These are phyloP conservation scores for Gopherus evgoodei DNA, from an alignment of 2,113 vertebrate species.

Conservation along the genomic window DNA sequence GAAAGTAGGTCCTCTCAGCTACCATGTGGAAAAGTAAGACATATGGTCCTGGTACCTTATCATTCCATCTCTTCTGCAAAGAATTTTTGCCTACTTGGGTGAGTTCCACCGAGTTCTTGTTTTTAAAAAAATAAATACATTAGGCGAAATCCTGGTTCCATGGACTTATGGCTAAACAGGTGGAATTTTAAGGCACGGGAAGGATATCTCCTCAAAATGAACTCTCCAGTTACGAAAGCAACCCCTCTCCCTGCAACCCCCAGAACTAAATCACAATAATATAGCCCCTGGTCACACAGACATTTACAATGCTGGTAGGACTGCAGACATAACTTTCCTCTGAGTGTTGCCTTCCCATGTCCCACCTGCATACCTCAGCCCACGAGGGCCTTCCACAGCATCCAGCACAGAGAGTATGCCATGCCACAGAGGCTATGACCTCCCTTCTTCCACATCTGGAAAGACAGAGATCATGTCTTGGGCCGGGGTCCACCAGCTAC, in stretches of 20 bases:
- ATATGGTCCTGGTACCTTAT: background rate
- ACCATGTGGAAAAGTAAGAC: background rate
- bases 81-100: background rate
- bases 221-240: background rate
- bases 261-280: background rate
- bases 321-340: background rate
- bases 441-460: background rate
- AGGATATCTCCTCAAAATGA: background rate
- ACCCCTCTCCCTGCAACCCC: rapidly evolving
- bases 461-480: background rate
- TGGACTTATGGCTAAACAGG: background rate
- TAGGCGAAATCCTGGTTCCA: background rate
- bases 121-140: background rate
- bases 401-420: background rate
- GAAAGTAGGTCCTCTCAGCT: background rate
- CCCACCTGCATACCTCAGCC: background rate
- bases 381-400: background rate
- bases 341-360: background rate
- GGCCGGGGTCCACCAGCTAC: background rate
- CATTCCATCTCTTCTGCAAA: background rate
- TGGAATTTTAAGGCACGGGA: background rate
- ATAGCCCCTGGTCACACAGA: background rate
- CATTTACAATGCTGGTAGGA: background rate
- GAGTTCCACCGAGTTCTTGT: background rate
- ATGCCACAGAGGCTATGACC: background rate